These are phyloP conservation scores for Octomys mimax DNA, from an alignment of 2,797 vertebrate species.

Conservation along the genomic window DNA sequence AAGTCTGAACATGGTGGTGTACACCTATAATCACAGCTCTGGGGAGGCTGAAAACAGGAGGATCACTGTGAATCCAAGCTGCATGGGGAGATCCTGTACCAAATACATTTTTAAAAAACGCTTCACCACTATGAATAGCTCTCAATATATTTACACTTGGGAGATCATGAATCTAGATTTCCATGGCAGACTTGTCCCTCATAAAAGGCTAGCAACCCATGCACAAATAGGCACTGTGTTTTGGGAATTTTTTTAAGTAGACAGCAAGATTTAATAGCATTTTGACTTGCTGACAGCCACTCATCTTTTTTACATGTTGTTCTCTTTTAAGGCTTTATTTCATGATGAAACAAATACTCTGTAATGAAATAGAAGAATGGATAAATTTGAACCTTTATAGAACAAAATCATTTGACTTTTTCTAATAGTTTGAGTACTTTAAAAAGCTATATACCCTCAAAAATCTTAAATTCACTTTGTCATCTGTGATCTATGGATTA, in stretches of 20 bases:
- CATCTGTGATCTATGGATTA: neutral
- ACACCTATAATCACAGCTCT: too few relatives aligned
- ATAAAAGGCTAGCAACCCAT: neutral
- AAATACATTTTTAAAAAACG: too few relatives aligned
- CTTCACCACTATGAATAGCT: neutral
- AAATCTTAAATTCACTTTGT: neutral
- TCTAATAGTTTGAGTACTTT: constrained; percentile 1
- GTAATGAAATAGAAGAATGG: neutral
- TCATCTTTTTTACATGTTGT: neutral
- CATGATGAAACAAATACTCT: neutral
- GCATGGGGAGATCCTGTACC: too few relatives aligned
- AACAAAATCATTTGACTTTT: neutral
- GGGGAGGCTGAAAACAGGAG: too few relatives aligned
- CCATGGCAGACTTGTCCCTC: neutral
- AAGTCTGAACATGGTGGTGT: too few relatives aligned
- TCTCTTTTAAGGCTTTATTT: neutral
- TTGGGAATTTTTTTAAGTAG: neutral
- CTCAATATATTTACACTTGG: neutral
- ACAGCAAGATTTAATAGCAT: neutral
- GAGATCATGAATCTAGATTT: neutral
- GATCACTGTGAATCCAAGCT: too few relatives aligned
- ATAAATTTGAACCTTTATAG: neutral
- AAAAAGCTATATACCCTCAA: neutral
- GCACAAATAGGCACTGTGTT: neutral
- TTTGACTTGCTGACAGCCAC: neutral